These are phyloP conservation scores for Pachyseris speciosa DNA, from an alignment of 64 coral and sea anemone species.

Conservation along the genomic window DNA sequence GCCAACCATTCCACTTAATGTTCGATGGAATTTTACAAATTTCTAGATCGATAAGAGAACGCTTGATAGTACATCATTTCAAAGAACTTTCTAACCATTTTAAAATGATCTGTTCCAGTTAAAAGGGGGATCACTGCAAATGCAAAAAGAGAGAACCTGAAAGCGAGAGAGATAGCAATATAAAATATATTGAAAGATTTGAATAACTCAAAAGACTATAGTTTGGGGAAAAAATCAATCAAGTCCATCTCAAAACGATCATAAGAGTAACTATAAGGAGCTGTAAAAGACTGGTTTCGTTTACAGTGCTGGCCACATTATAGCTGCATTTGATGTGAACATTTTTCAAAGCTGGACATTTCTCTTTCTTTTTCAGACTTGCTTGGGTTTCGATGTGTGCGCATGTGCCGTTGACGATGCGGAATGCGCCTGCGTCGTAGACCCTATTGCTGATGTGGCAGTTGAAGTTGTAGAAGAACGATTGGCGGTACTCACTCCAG, in stretches of 20 bases:
- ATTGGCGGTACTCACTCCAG: constrained; percentile 91
- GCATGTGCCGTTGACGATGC: constrained; percentile 98
- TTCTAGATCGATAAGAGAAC: too few relatives aligned
- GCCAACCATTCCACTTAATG: too few relatives aligned
- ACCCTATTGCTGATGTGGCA: constrained; percentile 95
- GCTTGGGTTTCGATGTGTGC: constrained; percentile 87
- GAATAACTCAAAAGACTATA: background rate
- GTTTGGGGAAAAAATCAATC: background rate
- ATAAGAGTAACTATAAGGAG: background rate
- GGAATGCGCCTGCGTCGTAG: constrained; percentile 94
- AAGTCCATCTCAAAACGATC: background rate
- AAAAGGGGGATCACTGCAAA: too few relatives aligned
- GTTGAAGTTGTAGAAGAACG: constrained; percentile 98
- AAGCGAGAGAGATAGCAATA: background rate
- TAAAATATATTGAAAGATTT: background rate
- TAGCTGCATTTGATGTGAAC: constrained; percentile 89
- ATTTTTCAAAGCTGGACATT: constrained; percentile 85
- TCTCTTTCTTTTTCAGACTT: constrained; percentile 82
- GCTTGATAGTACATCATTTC: too few relatives aligned
- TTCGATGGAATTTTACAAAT: too few relatives aligned
- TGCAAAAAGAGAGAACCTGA: background rate
- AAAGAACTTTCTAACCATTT: too few relatives aligned
- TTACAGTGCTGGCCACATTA: constrained; percentile 47
- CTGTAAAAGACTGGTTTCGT: background rate
- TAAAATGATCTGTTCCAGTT: too few relatives aligned